Conservation (phyloP, 1,140 invertebrate species). For the Oedothorax gibbosus region DNA sequence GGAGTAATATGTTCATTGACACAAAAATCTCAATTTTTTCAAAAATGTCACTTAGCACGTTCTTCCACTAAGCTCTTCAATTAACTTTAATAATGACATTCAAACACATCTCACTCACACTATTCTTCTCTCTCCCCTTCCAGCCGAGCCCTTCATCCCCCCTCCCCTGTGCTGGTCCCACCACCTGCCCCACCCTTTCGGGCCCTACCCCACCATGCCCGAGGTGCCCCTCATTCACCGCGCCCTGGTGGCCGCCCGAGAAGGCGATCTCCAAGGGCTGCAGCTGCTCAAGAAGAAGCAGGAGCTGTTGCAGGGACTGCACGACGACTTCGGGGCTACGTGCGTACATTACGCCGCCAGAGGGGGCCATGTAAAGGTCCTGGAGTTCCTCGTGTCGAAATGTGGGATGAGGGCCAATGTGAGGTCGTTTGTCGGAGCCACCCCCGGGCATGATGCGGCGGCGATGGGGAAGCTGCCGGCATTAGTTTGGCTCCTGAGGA, state of each 20-base stretch:
- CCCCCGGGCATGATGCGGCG: constrained; percentile 70
- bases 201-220: constrained; percentile 30
- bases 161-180: constrained; percentile 42
- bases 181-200: constrained; percentile 15
- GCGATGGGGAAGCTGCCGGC: constrained; percentile 68
- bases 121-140: background rate
- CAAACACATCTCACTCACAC: too few species aligned
- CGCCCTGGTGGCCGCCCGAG: constrained; percentile 63
- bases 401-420: constrained; percentile 64
- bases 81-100: too few species aligned
- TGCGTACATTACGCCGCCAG: constrained; percentile 70
- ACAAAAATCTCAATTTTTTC: too few species aligned
- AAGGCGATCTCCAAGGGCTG: constrained; percentile 63
- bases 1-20: too few species aligned
- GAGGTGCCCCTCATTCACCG: constrained; percentile 62
- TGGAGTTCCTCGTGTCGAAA: constrained; percentile 66
- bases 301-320: constrained; percentile 60
- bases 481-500: constrained; percentile 69
- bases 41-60: too few species aligned
- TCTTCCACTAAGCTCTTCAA: too few species aligned
- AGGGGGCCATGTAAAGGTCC: constrained; percentile 66
- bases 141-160: constrained; percentile 35
- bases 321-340: constrained; percentile 68
- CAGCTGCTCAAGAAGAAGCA: constrained; percentile 62
- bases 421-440: constrained; percentile 67